Base-by-base conservation (phyloP, 2,113 vertebrate genomes). In the Oreotrochilus melanogaster region DNA sequence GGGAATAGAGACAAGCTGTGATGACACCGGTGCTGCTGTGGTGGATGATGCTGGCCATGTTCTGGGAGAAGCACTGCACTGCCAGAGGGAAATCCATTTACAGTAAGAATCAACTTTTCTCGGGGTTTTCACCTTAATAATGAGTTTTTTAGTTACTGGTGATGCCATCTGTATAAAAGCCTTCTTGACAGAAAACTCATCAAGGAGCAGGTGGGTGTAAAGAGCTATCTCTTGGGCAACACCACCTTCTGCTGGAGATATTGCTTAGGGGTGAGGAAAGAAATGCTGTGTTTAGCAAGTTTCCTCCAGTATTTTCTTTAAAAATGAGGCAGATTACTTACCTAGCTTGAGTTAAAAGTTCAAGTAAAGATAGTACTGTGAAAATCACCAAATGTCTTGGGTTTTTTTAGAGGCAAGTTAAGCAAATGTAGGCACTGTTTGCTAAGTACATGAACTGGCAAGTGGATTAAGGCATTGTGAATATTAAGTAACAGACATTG, bases 1-100 rank as follows among this genome's bases (percentile, higher is more conserved):
- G 92, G 99, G 99, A 23, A 99, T 99, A 27, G 99, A 99, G 97
- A 99, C 98, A 0, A 99, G 99, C 97, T 99, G 99, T 21, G 99
- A 99, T 45, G 99, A 99, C 61, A 99, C 99, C 2, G 99, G 98
- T 7, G 99, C 99, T 13, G 99, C 99, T 5, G 98, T 99, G 27
- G 83, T 99, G 95, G 98, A 99, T n/a, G 98, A 99, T 69, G 95
- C 96, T 1, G 99, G 99, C 33, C 50, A 39, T 2, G 88, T 99
- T 27, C 97, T 99, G 66, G 99, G 99, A 76, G 99, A 99, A 96
- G 98, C 98, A 10, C 97, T 99, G 13, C 98, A 98, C 83, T 99
- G 98, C 35, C 99, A 99, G 92, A 98, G 98, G 54, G 96, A 99
- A 43, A 98, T 99, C 25, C 99, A 99, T 72, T 97, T 99, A 67